Percentiles rank a stretch among this genome's conserved stretches.
Evolutionary conservation across 2,797 vertebrate genomes (phyloP).

Genomic region (Pelobates cultripes): DNA sequence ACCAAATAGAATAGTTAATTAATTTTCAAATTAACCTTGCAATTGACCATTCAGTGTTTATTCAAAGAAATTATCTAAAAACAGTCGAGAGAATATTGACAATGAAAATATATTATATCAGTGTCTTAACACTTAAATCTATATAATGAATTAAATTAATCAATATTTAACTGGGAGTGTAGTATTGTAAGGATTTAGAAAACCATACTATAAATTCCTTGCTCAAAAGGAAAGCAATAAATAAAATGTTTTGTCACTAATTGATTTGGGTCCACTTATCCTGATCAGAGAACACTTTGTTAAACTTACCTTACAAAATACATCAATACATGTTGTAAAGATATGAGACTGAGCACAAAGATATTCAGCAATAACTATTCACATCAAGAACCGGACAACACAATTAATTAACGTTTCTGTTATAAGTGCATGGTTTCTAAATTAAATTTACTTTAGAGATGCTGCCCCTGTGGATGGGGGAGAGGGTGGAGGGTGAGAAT

Average conservation of each 20-base stretch:
- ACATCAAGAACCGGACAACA: too few relatives aligned
- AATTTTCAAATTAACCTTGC: neutral
- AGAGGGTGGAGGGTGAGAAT: too few relatives aligned
- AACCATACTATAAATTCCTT: neutral
- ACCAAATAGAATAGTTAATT: neutral
- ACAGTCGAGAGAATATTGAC: neutral
- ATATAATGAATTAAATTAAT: neutral
- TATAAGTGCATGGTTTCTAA: too few relatives aligned
- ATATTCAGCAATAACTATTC: too few relatives aligned
- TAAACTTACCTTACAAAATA: neutral
- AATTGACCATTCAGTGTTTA: neutral
- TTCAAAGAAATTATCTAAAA: constrained; percentile 9
- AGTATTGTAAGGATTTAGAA: neutral
- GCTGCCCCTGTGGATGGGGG: too few relatives aligned
- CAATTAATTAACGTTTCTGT: too few relatives aligned
- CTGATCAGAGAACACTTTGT: too few relatives aligned
- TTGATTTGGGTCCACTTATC: too few relatives aligned
- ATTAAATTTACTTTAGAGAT: too few relatives aligned
- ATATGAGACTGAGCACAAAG: too few relatives aligned
- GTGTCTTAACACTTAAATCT: too few relatives aligned
- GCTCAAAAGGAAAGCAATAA: neutral
- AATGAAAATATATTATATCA: too few relatives aligned
- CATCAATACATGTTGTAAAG: neutral
- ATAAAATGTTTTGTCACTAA: neutral
- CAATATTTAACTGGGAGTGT: neutral